A percentile compares a stretch with the other conserved stretches of the same genome.
phyloP scores from a whole-genome alignment of 2,888 invertebrate genomes.

The Ectemnius continuus region DNA sequence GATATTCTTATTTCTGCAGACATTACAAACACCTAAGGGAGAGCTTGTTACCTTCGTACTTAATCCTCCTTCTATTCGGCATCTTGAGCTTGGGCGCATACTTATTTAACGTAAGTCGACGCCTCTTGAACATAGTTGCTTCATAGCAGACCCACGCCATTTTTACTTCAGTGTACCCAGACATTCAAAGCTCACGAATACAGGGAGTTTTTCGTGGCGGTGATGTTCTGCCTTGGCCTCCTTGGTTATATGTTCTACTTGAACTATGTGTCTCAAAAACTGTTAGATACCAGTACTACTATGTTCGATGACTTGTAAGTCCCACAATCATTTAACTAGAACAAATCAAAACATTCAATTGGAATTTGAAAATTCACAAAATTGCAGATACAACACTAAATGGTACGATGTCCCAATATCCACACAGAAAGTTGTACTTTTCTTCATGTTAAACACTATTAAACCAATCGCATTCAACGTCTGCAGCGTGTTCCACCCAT shows the following conservation, averaged over 20 bases:
- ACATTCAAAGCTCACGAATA: too few relatives aligned
- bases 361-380: too few relatives aligned
- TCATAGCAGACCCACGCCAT: neutral
- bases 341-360: neutral
- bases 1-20: too few relatives aligned
- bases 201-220: neutral
- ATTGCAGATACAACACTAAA: neutral
- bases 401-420: neutral
- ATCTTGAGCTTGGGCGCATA: constrained; percentile 16
- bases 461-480: neutral
- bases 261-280: constrained; percentile 22
- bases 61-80: constrained; percentile 7
- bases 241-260: constrained; percentile 13
- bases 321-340: too few relatives aligned
- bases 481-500: neutral
- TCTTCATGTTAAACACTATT: constrained; percentile 1
- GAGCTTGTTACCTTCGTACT: constrained; percentile 20
- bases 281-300: constrained; percentile 23
- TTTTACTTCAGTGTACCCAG: constrained; percentile 12
- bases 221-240: neutral
- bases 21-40: too few relatives aligned
- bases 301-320: constrained; percentile 13
- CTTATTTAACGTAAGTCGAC: constrained; percentile 32
- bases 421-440: neutral
- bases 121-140: neutral